These are phyloP conservation scores for Phrynocephalus forsythii DNA, from an alignment of 2,797 vertebrate species.

Conservation along the genomic window DNA sequence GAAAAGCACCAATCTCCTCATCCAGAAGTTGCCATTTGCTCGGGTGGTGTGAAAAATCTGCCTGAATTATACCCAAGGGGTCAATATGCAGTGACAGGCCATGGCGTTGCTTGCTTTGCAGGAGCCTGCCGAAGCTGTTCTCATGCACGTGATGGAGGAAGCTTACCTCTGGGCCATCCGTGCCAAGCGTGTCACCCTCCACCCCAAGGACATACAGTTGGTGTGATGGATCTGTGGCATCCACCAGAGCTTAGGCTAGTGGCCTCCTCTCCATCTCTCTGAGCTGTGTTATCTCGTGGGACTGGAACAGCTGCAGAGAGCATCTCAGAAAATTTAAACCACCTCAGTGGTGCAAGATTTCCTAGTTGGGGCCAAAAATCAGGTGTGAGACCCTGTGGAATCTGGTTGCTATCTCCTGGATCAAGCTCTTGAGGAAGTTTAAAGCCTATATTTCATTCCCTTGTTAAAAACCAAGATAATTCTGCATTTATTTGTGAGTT, in stretches of 20 bases:
- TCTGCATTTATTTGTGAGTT: too few relatives aligned
- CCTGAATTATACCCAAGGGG: conserved; percentile 65
- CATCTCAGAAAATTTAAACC: too few relatives aligned
- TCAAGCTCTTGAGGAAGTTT: too few relatives aligned
- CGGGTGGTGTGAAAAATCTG: conserved; percentile 85
- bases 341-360: neutral
- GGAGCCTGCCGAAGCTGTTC: conserved; percentile 78
- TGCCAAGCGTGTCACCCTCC: conserved; percentile 47
- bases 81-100: conserved; percentile 79
- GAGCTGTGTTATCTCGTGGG: neutral
- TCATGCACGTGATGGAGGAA: conserved; percentile 84
- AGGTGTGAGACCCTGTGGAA: neutral
- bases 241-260: conserved; percentile 59
- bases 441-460: too few relatives aligned
- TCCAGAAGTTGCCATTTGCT: conserved; percentile 78
- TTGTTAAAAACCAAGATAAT: too few relatives aligned
- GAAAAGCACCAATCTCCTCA: conserved; percentile 80
- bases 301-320: neutral
- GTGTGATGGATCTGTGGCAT: conserved; percentile 84
- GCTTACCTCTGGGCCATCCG: conserved; percentile 83
- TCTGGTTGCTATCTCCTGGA: too few relatives aligned
- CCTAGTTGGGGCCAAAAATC: neutral
- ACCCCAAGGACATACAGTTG: conserved; percentile 53
- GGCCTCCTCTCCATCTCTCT: neutral
- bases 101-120: conserved; percentile 75